These are phyloP conservation scores for Fundulus diaphanus DNA, from an alignment of 2,797 vertebrate genomes.

Conservation along the genomic window DNA sequence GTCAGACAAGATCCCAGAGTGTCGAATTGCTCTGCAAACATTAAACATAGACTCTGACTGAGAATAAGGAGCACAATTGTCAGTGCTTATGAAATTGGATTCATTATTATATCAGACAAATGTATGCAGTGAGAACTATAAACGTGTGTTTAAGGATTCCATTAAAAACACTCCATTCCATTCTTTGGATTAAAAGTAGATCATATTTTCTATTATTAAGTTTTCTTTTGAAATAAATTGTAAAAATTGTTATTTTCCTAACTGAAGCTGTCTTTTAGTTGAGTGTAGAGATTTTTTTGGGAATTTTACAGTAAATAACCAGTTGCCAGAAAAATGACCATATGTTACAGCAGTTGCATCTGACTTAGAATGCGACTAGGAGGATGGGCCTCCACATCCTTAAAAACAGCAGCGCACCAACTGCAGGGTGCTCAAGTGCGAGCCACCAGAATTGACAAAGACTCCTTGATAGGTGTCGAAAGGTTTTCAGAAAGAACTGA, in stretches of 20 bases:
- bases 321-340: too few species aligned
- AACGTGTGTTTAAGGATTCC: not conserved
- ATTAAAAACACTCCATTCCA: not conserved
- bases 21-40: not conserved
- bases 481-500: too few species aligned
- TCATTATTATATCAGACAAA: slow-evolving; percentile 3
- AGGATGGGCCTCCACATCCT: too few species aligned
- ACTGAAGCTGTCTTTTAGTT: not conserved
- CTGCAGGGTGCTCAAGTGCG: too few species aligned
- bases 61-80: slow-evolving; percentile 1
- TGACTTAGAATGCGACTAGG: too few species aligned
- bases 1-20: not conserved
- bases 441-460: too few species aligned
- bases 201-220: not conserved
- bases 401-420: too few species aligned
- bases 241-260: not conserved
- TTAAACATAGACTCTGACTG: slow-evolving; percentile 1
- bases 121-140: not conserved
- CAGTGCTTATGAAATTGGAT: not conserved
- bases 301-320: not conserved
- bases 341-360: too few species aligned
- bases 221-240: not conserved
- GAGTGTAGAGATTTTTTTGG: not conserved
- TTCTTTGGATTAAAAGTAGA: not conserved
- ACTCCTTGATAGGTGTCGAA: too few species aligned